phyloP scores from a whole-genome alignment of 2,888 invertebrate genomes.

The Dicycla oo region DNA sequence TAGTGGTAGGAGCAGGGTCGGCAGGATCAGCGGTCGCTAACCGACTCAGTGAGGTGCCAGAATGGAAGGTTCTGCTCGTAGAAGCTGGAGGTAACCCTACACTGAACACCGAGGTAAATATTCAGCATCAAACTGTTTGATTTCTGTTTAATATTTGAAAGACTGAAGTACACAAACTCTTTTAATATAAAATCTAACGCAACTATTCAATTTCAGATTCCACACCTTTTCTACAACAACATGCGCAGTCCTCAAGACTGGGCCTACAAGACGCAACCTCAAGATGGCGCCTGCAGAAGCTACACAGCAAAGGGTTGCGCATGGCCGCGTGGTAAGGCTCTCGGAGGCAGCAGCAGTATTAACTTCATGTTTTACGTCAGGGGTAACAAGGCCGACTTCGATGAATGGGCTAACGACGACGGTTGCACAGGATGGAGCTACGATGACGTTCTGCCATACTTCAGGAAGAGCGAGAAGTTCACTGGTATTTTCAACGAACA shows the following conservation, averaged over 20 bases:
- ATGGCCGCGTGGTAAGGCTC: slow-evolving; percentile 92
- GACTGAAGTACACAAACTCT: no score
- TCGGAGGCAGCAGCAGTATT: slow-evolving; percentile 91
- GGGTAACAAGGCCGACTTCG: slow-evolving; percentile 89
- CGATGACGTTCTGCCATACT: slow-evolving; percentile 92
- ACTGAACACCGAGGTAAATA: slow-evolving; percentile 85
- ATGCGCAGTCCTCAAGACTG: slow-evolving; percentile 84
- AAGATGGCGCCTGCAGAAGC: slow-evolving; percentile 79
- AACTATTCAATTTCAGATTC: slow-evolving; percentile 58
- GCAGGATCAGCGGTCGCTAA: slow-evolving; percentile 92
- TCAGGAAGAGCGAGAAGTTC: slow-evolving; percentile 90
- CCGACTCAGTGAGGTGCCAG: slow-evolving; percentile 89
- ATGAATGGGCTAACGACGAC: slow-evolving; percentile 85
- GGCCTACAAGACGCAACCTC: slow-evolving; percentile 87
- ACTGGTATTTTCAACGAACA: slow-evolving; percentile 77
- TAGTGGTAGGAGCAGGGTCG: slow-evolving; percentile 92
- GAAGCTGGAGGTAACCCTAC: slow-evolving; percentile 92
- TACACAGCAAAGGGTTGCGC: slow-evolving; percentile 78
- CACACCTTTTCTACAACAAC: slow-evolving; percentile 73
- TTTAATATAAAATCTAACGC: not conserved
- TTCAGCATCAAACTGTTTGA: not conserved
- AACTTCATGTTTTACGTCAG: slow-evolving; percentile 92
- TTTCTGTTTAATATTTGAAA: not conserved
- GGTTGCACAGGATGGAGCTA: slow-evolving; percentile 93
- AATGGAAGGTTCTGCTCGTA: slow-evolving; percentile 91